Conservation (phyloP, 53 echinoderm and acorn worm species). For the Holothuria scabra region DNA sequence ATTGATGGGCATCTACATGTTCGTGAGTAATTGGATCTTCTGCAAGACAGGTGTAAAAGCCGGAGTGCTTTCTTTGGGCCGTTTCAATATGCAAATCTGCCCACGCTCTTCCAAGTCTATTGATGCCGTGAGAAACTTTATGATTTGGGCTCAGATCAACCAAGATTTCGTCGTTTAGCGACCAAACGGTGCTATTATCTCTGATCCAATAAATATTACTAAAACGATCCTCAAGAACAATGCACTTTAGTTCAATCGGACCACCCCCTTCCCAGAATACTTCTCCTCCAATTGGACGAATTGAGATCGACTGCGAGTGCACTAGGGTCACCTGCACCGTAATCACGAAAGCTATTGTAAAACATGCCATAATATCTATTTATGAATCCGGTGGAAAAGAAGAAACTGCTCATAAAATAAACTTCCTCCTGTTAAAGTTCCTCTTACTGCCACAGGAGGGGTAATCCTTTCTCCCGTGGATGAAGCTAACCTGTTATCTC, state of each 20-base stretch:
- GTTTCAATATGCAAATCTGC: not conserved
- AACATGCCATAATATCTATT: too few species aligned
- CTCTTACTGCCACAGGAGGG: too few species aligned
- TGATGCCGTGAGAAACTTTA: not conserved
- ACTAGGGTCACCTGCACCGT: too few species aligned
- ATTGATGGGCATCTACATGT: not conserved
- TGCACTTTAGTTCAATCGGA: conserved; percentile 39
- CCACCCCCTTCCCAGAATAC: conserved; percentile 47
- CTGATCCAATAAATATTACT: conserved; percentile 41
- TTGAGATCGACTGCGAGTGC: not conserved
- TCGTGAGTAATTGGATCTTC: conserved; percentile 19
- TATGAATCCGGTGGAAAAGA: too few species aligned
- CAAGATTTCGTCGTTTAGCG: conserved; percentile 11
- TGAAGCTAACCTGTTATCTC: too few species aligned
- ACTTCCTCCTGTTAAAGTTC: too few species aligned
- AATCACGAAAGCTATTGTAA: too few species aligned
- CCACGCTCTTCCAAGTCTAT: conserved; percentile 1
- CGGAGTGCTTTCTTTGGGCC: conserved; percentile 32
- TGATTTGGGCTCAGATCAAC: conserved; percentile 31
- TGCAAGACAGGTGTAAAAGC: conserved; percentile 27
- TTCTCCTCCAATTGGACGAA: not conserved
- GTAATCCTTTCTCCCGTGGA: too few species aligned
- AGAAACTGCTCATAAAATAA: too few species aligned
- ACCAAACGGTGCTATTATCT: conserved; percentile 37
- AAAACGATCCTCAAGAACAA: conserved; percentile 10